These are phyloP conservation scores for Nipponacmea schrenckii DNA, from an alignment of 2,888 invertebrate species.

Conservation along the genomic window DNA sequence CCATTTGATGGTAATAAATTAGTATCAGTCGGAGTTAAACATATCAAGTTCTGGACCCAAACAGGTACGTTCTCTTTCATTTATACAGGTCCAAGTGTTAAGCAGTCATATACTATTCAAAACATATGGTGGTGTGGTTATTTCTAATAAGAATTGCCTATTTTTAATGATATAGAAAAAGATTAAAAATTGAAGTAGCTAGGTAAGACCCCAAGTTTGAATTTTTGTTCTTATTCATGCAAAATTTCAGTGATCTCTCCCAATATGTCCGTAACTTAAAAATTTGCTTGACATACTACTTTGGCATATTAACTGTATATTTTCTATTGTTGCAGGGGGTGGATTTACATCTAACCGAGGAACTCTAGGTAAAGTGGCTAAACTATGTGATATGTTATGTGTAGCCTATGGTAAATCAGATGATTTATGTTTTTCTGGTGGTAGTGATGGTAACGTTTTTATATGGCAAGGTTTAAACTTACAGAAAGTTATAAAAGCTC, in stretches of 20 bases:
- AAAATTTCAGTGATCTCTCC: no score
- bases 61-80: slow-evolving; percentile 51
- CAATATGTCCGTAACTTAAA: no score
- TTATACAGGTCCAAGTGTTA: neutral
- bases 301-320: no score
- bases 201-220: no score
- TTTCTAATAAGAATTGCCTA: no score
- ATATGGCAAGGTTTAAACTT: slow-evolving; percentile 65
- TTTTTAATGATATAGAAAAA: no score
- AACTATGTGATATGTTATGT: slow-evolving; percentile 68
- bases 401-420: slow-evolving; percentile 64
- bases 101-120: neutral
- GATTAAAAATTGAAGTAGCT: no score
- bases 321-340: slow-evolving; percentile 55
- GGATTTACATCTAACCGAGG: slow-evolving; percentile 68
- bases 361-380: slow-evolving; percentile 66
- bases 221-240: no score
- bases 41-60: slow-evolving; percentile 69
- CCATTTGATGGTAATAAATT: slow-evolving; percentile 63
- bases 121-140: neutral
- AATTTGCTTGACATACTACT: no score
- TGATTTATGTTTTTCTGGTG: slow-evolving; percentile 66
- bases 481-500: slow-evolving; percentile 65
- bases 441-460: slow-evolving; percentile 67
- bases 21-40: slow-evolving; percentile 69